A percentile compares a stretch with the other conserved stretches of the same genome.
Conservation (phyloP, 2,888 invertebrate genomes). For the Tricholauxania praeusta region DNA sequence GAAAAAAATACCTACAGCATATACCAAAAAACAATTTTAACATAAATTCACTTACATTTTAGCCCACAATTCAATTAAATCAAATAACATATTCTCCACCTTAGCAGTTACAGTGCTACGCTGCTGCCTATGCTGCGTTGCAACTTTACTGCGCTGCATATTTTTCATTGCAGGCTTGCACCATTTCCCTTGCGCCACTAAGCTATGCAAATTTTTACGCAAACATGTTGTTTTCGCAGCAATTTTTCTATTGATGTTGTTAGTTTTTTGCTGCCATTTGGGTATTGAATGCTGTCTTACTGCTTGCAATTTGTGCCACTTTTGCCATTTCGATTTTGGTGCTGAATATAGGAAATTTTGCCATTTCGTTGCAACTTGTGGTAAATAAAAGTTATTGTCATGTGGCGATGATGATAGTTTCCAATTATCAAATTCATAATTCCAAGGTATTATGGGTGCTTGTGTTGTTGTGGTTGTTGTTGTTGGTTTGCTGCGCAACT, state of each 20-base stretch:
- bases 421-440: too few species aligned
- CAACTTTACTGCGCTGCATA: slow-evolving; percentile 7
- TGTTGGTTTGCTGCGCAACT: background rate
- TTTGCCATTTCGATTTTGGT: background rate
- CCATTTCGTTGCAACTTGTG: background rate
- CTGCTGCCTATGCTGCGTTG: background rate
- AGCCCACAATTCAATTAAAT: slow-evolving; percentile 48
- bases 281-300: background rate
- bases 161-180: background rate
- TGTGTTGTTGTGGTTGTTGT: slow-evolving; percentile 31
- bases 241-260: background rate
- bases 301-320: background rate
- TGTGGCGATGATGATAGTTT: background rate
- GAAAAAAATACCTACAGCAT: too few species aligned
- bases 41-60: slow-evolving; percentile 44
- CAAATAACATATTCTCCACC: slow-evolving; percentile 47
- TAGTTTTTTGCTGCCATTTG: background rate
- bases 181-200: background rate
- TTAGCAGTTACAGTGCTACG: background rate
- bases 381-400: background rate
- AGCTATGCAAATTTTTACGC: background rate
- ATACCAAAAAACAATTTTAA: background rate
- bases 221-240: background rate
- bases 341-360: background rate
- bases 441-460: slow-evolving; percentile 5